Percentiles rank a stretch among this genome's conserved stretches.
phyloP scores from a whole-genome alignment of 2,113 vertebrate species.

The Dasyurus viverrinus region DNA sequence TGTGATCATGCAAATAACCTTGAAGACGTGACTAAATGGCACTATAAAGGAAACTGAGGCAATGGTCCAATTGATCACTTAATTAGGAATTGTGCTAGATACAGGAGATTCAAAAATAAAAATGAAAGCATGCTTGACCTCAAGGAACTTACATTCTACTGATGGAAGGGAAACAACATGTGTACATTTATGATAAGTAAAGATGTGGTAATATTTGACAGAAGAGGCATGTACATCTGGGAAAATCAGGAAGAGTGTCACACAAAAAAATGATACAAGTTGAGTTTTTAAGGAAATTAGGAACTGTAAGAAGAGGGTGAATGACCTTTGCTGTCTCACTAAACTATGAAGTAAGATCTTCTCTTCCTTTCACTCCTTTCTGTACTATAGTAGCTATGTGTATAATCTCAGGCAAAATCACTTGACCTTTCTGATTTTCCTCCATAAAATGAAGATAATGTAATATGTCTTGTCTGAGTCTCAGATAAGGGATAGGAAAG shows the following conservation, averaged over 20 bases:
- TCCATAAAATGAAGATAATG: not conserved
- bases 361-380: not conserved
- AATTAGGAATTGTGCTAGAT: not conserved
- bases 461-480: not conserved
- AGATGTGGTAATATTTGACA: not conserved
- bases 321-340: not conserved
- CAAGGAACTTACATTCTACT: not conserved
- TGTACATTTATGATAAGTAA: not conserved
- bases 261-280: not conserved
- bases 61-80: not conserved
- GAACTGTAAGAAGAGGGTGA: not conserved
- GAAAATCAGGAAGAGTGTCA: not conserved
- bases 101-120: not conserved
- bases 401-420: not conserved
- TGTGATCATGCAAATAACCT: not conserved
- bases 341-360: not conserved
- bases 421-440: not conserved
- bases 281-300: not conserved
- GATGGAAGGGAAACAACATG: not conserved
- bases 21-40: not conserved
- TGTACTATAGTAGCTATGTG: not conserved
- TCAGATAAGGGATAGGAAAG: not conserved
- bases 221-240: not conserved
- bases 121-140: not conserved
- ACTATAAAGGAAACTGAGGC: not conserved